Percentiles rank a stretch among this genome's conserved stretches.
Conservation (phyloP, 2,888 invertebrate genomes). For the Andrena marginata region DNA sequence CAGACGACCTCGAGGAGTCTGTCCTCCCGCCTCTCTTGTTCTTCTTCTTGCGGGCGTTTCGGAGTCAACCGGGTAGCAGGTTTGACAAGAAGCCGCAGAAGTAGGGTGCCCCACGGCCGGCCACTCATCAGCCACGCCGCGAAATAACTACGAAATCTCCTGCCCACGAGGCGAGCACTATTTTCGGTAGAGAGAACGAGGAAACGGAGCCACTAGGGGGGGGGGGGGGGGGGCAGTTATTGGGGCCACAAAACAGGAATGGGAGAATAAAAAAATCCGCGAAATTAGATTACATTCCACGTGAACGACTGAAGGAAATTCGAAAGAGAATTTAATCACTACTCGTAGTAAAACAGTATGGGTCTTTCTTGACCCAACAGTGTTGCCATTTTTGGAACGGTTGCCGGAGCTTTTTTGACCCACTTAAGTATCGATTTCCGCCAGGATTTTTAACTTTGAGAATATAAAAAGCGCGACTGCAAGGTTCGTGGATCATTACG, state of each 20-base stretch:
- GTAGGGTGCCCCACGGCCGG: slow-evolving; percentile 44
- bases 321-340: too few relatives aligned
- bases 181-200: slow-evolving; percentile 18
- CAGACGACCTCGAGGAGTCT: slow-evolving; percentile 58
- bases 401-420: too few relatives aligned
- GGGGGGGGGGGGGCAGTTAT: too few relatives aligned
- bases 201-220: background rate
- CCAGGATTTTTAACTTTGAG: too few relatives aligned
- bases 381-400: too few relatives aligned
- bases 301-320: background rate
- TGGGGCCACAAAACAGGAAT: too few relatives aligned
- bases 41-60: slow-evolving; percentile 64
- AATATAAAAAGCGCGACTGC: too few relatives aligned
- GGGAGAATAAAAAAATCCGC: background rate
- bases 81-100: slow-evolving; percentile 65
- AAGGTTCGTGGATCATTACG: too few relatives aligned
- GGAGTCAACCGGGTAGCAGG: slow-evolving; percentile 68
- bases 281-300: background rate
- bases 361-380: too few relatives aligned
- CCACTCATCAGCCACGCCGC: slow-evolving; percentile 42
- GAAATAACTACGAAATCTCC: slow-evolving; percentile 29
- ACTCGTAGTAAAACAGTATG: too few relatives aligned
- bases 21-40: slow-evolving; percentile 55
- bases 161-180: background rate
- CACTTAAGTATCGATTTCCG: too few relatives aligned